These are phyloP conservation scores for Drosophila busckii DNA, from an alignment of 1,140 invertebrate species.

Conservation along the genomic window DNA sequence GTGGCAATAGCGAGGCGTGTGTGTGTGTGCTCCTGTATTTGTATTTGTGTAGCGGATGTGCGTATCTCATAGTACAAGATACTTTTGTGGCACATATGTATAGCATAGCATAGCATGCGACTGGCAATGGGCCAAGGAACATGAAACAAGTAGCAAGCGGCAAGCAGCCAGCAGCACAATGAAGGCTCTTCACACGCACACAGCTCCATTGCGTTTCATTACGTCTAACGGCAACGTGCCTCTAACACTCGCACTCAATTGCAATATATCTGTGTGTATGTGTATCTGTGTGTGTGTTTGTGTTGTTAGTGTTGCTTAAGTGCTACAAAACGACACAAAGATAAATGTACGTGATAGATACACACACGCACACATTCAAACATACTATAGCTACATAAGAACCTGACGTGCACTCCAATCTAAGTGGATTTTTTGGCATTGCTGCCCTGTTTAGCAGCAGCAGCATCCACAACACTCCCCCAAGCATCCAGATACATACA, in stretches of 20 bases:
- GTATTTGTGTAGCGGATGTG: conserved; percentile 9
- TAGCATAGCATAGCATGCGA: conserved; percentile 17
- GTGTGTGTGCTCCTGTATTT: background rate
- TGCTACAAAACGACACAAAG: conserved; percentile 73
- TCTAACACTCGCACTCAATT: conserved; percentile 37
- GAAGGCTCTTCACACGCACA: conserved; percentile 41
- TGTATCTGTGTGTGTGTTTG: conserved; percentile 8
- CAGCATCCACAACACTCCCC: background rate
- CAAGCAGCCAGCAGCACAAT: conserved; percentile 30
- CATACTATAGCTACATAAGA: conserved; percentile 10
- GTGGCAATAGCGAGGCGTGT: background rate
- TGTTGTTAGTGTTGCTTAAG: conserved; percentile 68
- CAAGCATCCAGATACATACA: no score
- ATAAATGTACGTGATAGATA: conserved; percentile 73
- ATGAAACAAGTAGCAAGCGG: no score
- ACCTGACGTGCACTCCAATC: conserved; percentile 52
- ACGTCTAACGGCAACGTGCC: conserved; percentile 59
- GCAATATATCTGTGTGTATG: conserved; percentile 20
- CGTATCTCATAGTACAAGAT: conserved; percentile 28
- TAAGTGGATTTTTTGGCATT: conserved; percentile 63
- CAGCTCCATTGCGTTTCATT: conserved; percentile 72
- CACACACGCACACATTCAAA: conserved; percentile 8
- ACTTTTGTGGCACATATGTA: conserved; percentile 30
- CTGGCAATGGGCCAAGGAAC: conserved; percentile 2
- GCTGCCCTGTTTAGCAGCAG: conserved; percentile 24